A percentile compares a stretch with the other conserved stretches of the same genome.
Evolutionary conservation across 2,888 invertebrate genomes (phyloP).

Genomic region (Nomada flava): DNA sequence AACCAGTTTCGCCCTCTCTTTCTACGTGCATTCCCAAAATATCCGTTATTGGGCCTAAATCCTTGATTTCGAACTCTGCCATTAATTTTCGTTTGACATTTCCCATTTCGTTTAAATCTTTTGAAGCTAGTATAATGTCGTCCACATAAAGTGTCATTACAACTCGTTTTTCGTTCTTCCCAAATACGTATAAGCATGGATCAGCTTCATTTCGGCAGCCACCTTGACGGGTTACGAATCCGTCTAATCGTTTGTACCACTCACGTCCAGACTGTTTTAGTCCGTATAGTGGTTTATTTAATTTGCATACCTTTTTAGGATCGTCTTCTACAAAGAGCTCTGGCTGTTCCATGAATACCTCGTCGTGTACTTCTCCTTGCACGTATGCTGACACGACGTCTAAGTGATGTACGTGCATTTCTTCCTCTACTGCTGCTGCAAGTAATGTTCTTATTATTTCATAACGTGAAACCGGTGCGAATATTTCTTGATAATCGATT

Average conservation of each 20-base stretch:
- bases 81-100: conserved; percentile 48
- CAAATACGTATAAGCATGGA: conserved; percentile 51
- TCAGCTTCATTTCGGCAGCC: conserved; percentile 16
- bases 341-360: conserved; percentile 1
- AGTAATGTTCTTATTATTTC: not conserved
- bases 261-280: not conserved
- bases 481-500: conserved; percentile 6
- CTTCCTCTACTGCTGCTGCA: not conserved
- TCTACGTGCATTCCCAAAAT: conserved; percentile 37
- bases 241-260: not conserved
- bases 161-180: conserved; percentile 27
- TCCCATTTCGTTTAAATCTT: conserved; percentile 35
- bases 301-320: not conserved
- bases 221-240: not conserved
- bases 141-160: conserved; percentile 52
- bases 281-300: not conserved
- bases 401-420: no score
- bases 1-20: not conserved
- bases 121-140: conserved; percentile 56
- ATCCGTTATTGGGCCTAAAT: conserved; percentile 16
- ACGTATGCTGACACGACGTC: not conserved
- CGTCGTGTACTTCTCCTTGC: not conserved
- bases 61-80: conserved; percentile 55
- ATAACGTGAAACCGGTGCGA: not conserved
- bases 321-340: not conserved